A percentile compares a stretch with the other conserved stretches of the same genome.
phyloP scores from a whole-genome alignment of 2,113 vertebrate genomes.

The Corydoras sp. region DNA sequence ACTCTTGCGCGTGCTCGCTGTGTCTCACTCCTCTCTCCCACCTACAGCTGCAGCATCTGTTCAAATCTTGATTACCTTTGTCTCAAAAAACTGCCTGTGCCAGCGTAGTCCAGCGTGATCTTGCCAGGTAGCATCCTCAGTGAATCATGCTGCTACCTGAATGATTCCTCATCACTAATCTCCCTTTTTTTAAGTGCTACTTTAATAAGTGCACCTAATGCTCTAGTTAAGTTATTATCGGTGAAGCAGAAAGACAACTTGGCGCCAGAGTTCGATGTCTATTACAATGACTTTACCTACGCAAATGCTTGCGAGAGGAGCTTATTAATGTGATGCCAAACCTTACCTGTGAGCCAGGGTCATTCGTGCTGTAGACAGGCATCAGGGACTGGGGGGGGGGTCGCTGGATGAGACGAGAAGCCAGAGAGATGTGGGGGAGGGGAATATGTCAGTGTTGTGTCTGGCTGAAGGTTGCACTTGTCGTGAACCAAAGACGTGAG shows the following conservation, averaged over 20 bases:
- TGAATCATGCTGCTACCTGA: not conserved
- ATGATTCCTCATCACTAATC: not conserved
- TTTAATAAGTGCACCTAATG: not conserved
- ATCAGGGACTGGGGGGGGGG: slow-evolving; percentile 24
- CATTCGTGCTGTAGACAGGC: slow-evolving; percentile 56
- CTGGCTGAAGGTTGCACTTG: slow-evolving; percentile 63
- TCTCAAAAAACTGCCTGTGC: slow-evolving; percentile 21
- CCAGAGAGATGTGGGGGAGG: slow-evolving; percentile 16
- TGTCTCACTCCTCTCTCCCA: slow-evolving; percentile 24
- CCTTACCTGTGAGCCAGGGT: slow-evolving; percentile 60
- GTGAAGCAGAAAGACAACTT: not conserved
- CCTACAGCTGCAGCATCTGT: slow-evolving; percentile 41
- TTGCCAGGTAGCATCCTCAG: slow-evolving; percentile 17
- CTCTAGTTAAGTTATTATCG: slow-evolving; percentile 4
- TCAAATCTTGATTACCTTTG: slow-evolving; percentile 33
- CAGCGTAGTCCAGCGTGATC: slow-evolving; percentile 14
- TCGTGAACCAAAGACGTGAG: slow-evolving; percentile 48
- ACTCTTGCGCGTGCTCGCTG: slow-evolving; percentile 16
- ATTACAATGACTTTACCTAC: not conserved
- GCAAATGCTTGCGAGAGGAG: slow-evolving; percentile 14
- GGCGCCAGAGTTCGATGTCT: slow-evolving; percentile 19
- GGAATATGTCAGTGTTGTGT: slow-evolving; percentile 63
- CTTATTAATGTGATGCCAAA: slow-evolving; percentile 21
- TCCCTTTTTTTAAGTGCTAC: not conserved
- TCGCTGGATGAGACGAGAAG: slow-evolving; percentile 17